Base-by-base conservation (phyloP, 2,797 vertebrate species). In the Florisuga fusca region DNA sequence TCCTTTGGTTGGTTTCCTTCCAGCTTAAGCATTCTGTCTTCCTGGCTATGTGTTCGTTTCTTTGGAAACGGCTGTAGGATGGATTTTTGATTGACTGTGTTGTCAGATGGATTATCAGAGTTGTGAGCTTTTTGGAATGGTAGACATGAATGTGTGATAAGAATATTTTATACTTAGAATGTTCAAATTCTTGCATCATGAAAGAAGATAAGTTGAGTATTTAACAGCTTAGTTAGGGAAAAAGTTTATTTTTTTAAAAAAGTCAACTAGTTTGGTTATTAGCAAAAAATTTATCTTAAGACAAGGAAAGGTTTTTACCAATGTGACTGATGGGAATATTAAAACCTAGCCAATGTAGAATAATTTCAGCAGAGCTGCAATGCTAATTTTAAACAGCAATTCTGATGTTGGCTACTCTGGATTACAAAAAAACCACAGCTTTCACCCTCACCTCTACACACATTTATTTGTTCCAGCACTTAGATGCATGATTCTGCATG, bases 41-140 rank as follows among this genome's bases (percentile, higher is more conserved):
- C 81, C 77, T 95, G 91, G 93, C 75, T 93, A 59, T 84, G 23
- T 89, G 75, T 85, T 89, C 84, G 83, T 94, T 96, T 95, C 84
- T 94, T 89, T 93, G 97, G 91, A 96, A 94, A 96, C 63, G 93
- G 76, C 76, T 94, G 55, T 89, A 94, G 94, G 92, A 91, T 92
- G 95, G 80, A 89, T 93, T 97, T 96, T 86, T 90, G 92, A 93
- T 83, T 91, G 90, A 92, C 84, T 91, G 46, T 68, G 83, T 84
- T 95, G 78, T 93, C 92, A 97, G 89, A 85, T 87, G 94, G 92
- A 93, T 95, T 95, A 83, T 92, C 87, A 94, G 85, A 95, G 81
- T 80, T 95, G 87, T 76, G 78, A 91, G 84, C 66, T 95, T 95
- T 85, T 63, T 95, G 79, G 73, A 93, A 88, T 93, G 79, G 81